These are phyloP conservation scores for Anticlea derivata DNA, from an alignment of 2,888 invertebrate species.

Conservation along the genomic window DNA sequence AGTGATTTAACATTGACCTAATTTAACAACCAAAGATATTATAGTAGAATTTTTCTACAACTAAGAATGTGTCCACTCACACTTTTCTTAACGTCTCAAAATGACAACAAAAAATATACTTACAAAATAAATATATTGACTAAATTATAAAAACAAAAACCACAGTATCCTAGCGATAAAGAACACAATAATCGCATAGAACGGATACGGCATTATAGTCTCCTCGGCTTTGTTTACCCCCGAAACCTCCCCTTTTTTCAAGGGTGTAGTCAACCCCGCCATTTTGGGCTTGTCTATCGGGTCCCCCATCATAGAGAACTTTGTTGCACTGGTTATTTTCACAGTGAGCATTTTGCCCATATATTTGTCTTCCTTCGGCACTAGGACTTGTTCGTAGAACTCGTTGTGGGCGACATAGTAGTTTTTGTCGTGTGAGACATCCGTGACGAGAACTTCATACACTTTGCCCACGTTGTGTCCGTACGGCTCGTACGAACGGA, in stretches of 20 bases:
- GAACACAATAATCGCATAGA: slow-evolving; percentile 66
- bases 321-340: slow-evolving; percentile 86
- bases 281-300: slow-evolving; percentile 83
- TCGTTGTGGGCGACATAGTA: slow-evolving; percentile 98
- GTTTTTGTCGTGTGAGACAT: slow-evolving; percentile 94
- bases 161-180: slow-evolving; percentile 70
- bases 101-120: neutral
- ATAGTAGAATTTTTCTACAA: no score
- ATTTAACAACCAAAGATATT: no score
- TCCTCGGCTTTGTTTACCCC: slow-evolving; percentile 56
- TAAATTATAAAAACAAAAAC: slow-evolving; percentile 52
- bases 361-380: slow-evolving; percentile 89
- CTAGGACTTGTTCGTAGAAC: slow-evolving; percentile 94
- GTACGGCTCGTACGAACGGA: slow-evolving; percentile 95
- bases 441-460: slow-evolving; percentile 94
- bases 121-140: slow-evolving; percentile 12
- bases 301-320: slow-evolving; percentile 91
- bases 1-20: no score
- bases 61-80: no score
- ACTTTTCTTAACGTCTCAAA: no score
- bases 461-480: slow-evolving; percentile 85
- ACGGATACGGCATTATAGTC: slow-evolving; percentile 56
- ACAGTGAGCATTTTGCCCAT: slow-evolving; percentile 94
- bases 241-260: slow-evolving; percentile 83
- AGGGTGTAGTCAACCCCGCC: slow-evolving; percentile 79